Base-by-base conservation (phyloP, 2,113 vertebrate genomes). In the Pao palembangensis region DNA sequence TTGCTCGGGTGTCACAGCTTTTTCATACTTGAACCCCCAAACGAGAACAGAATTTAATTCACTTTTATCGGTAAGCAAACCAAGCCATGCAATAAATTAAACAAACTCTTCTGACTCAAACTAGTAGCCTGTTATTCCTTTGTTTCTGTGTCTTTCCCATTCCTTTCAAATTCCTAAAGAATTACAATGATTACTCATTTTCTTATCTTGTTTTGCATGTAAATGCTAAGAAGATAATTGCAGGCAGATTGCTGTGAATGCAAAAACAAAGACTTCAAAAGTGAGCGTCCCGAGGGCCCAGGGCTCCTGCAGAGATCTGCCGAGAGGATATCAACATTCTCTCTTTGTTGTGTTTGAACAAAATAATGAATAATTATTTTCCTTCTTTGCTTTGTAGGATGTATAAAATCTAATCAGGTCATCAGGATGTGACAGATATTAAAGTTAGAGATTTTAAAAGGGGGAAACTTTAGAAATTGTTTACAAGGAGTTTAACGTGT, bases 161-260 rank as follows among this genome's bases (percentile, higher is more conserved):
- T 59, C 18, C 61, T 61, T 85, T 88, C 81, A 77, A 71, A 47
- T 7, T 16, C 11, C 1, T 48, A 18, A 50, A 34, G 54, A 55
- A 64, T 78, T 59, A 49, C 63, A 69, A 65, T 79, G 59, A 60
- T 69, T 66, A 54, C 64, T 77, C 78, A 64, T 76, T 85, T 82
- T 76, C 78, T 67, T 79, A 67, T 84, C 38, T 68, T 15, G 67
- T 69, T 82, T 64, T 46, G 11, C 52, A 83, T 85, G 80, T 71
- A 75, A 86, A 88, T 84, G 66, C 51, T 71, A 71, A 80, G 72
- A 52, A 74, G 75, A 82, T 87, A 81, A 85, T 82, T 82, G 68
- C 31, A 1, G 2, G 18, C 52, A 38, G 61, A 56, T 58, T 85
- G 78, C 77, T 79, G 68, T 76, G 73, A 73, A 81, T 83, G 77